phyloP scores from a whole-genome alignment of 2,797 vertebrate species.

The Rhabdomys pumilio region DNA sequence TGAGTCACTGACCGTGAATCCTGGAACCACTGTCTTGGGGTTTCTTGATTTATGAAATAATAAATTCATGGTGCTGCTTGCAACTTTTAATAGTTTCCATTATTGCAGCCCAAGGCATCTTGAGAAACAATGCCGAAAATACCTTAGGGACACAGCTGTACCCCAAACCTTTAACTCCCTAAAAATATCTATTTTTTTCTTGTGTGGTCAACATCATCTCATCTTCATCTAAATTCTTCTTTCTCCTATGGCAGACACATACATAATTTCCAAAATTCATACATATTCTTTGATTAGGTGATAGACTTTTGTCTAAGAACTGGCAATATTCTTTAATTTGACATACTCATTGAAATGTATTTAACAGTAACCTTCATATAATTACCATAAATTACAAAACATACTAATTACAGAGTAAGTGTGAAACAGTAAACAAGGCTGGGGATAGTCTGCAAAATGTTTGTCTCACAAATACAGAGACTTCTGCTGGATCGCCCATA shows the following conservation, averaged over 20 bases:
- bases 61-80: background rate
- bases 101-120: background rate
- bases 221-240: background rate
- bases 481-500: background rate
- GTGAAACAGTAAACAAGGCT: background rate
- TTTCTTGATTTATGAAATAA: constrained; percentile 5
- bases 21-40: background rate
- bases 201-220: background rate
- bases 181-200: background rate
- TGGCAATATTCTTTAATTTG: constrained; percentile 4
- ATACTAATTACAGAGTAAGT: background rate
- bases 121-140: constrained; percentile 49
- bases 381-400: constrained; percentile 7
- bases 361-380: constrained; percentile 24
- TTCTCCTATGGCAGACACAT: background rate
- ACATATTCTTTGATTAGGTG: background rate
- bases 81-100: background rate
- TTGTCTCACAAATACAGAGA: background rate
- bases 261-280: background rate
- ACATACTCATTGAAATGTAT: background rate
- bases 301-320: background rate
- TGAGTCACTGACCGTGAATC: background rate
- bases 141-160: too few species aligned
- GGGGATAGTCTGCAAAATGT: background rate
- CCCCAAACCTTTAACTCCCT: background rate